Evolutionary conservation across 2,888 invertebrate genomes (phyloP).

Genomic region (Harmothoe impar): DNA sequence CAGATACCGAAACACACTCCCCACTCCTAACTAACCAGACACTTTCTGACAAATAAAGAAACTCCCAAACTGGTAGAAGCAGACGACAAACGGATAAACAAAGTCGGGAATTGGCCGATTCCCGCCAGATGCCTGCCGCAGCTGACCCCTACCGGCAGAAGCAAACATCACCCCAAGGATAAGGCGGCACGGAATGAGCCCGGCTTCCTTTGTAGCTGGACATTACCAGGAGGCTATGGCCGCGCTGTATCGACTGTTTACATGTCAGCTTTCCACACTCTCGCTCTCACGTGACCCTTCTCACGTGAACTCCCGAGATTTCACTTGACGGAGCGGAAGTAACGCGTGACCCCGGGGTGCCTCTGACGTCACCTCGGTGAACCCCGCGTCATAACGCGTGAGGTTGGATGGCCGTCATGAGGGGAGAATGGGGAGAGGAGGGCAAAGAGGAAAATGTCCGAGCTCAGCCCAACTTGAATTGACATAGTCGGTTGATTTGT

Average conservation of each 20-base stretch:
- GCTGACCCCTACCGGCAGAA: conserved; percentile 33
- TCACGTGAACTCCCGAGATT: conserved; percentile 38
- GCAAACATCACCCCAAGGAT: conserved; percentile 27
- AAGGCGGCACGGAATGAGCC: neutral
- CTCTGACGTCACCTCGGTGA: conserved; percentile 29
- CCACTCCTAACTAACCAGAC: no score
- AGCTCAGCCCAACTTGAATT: no score
- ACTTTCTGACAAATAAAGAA: no score
- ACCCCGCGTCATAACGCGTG: conserved; percentile 32
- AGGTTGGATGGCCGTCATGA: neutral
- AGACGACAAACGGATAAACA: conserved; percentile 14
- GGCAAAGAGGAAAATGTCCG: neutral
- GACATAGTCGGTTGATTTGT: neutral
- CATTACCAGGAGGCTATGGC: neutral
- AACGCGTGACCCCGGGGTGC: conserved; percentile 17
- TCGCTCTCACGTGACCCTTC: conserved; percentile 35
- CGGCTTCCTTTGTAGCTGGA: conserved; percentile 25
- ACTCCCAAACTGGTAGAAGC: neutral
- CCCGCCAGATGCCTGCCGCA: conserved; percentile 29
- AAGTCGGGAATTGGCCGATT: conserved; percentile 41
- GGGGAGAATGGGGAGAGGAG: neutral
- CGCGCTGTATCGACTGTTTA: conserved; percentile 29
- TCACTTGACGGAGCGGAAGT: conserved; percentile 44
- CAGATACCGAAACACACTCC: no score
- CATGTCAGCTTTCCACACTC: conserved; percentile 36